Conservation (phyloP, 2,888 invertebrate genomes). For the Tolmerus cingulatus region DNA sequence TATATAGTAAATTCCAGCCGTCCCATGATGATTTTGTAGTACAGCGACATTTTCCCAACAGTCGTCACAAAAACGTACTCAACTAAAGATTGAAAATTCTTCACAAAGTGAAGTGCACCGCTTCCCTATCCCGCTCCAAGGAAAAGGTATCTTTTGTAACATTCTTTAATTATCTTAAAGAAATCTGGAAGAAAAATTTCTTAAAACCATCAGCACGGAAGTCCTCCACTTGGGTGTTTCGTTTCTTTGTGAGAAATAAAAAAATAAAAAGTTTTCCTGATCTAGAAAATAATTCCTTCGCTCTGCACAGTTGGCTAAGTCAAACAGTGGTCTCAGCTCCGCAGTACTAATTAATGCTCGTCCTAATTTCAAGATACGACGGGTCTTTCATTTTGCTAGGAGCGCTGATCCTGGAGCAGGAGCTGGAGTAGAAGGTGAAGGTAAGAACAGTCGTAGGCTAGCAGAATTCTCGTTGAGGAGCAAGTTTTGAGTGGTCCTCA, state of each 20-base stretch:
- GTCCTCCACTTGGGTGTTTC: background rate
- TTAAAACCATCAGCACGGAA: constrained; percentile 25
- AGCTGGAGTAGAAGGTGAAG: background rate
- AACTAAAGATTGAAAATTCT: constrained; percentile 2
- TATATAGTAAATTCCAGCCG: background rate
- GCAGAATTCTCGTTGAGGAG: background rate
- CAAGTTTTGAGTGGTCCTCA: constrained; percentile 18
- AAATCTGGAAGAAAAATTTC: constrained; percentile 27
- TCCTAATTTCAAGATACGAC: constrained; percentile 13
- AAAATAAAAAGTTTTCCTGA: background rate
- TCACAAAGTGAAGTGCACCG: constrained; percentile 9
- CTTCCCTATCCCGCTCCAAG: background rate
- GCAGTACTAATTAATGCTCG: constrained; percentile 25
- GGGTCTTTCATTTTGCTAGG: background rate
- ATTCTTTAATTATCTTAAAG: constrained; percentile 28
- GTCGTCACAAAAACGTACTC: constrained; percentile 3
- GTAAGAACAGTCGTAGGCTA: constrained; percentile 4
- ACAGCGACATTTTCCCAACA: background rate
- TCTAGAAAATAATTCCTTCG: constrained; percentile 17
- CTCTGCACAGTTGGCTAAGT: constrained; percentile 15
- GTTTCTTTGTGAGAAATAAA: background rate
- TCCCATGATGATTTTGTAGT: background rate
- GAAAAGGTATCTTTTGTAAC: constrained; percentile 2
- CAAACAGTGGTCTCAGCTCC: constrained; percentile 7
- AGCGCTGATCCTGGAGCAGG: background rate